phyloP scores from a whole-genome alignment of 2,888 invertebrate genomes.

The Cephus pulcher region DNA sequence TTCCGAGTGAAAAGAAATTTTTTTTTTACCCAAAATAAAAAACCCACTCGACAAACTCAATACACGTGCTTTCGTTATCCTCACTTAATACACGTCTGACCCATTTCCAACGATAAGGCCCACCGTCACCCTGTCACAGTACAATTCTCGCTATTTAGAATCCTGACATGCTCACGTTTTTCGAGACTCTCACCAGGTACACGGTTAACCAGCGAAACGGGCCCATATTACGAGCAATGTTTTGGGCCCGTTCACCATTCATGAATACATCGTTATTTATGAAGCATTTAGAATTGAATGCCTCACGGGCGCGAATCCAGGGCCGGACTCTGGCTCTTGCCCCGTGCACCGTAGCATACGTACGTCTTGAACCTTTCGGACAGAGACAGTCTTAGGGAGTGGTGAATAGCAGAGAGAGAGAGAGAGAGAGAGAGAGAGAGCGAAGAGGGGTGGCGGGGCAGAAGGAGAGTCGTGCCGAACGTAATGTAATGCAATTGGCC shows the following conservation, averaged over 20 bases:
- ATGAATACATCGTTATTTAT: conserved; percentile 36
- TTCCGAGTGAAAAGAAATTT: not conserved
- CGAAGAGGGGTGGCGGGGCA: conserved; percentile 3
- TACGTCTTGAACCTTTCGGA: not conserved
- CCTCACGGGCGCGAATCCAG: conserved; percentile 30
- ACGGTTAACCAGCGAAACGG: not conserved
- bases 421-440: not conserved
- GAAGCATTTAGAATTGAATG: conserved; percentile 39
- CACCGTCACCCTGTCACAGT: not conserved
- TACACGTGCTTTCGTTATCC: not conserved
- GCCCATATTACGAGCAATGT: not conserved
- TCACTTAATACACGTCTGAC: not conserved
- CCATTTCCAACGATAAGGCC: not conserved
- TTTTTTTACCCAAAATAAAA: no score
- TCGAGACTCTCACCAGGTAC: not conserved
- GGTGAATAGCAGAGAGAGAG: not conserved
- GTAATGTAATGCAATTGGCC: conserved; percentile 45
- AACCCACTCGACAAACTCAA: not conserved
- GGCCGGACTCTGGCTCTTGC: not conserved
- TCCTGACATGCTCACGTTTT: not conserved
- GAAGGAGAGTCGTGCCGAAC: conserved; percentile 27
- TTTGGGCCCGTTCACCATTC: conserved; percentile 24
- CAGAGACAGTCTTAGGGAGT: not conserved
- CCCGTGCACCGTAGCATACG: not conserved
- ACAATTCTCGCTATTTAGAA: not conserved